Evolutionary conservation across 2,797 vertebrate genomes (phyloP).

Genomic region (Monodelphis domestica): DNA sequence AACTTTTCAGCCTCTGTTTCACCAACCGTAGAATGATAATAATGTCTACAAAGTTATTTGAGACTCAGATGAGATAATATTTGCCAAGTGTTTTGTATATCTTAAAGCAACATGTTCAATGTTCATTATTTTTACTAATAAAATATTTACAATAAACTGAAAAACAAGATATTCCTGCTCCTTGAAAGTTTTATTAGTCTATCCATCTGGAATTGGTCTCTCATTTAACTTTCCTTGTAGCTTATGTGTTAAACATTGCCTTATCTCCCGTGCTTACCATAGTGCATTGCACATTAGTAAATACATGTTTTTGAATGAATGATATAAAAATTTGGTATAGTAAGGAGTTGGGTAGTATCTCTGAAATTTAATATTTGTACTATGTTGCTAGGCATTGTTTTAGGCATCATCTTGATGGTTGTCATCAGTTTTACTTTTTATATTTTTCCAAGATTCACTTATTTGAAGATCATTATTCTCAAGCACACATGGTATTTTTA

Average conservation of each 20-base stretch:
- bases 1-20: neutral
- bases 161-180: neutral
- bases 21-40: neutral
- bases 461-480: slow-evolving; percentile 79
- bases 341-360: slow-evolving; percentile 14
- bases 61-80: neutral
- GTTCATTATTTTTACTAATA: neutral
- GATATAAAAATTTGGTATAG: slow-evolving; percentile 13
- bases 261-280: neutral
- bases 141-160: neutral
- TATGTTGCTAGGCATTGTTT: slow-evolving; percentile 57
- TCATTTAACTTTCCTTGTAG: neutral
- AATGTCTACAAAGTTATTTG: neutral
- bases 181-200: neutral
- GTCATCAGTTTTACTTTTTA: slow-evolving; percentile 70
- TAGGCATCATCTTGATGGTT: slow-evolving; percentile 20
- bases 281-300: neutral
- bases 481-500: slow-evolving; percentile 75
- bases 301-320: neutral
- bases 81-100: neutral
- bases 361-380: slow-evolving; percentile 51
- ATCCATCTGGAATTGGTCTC: neutral
- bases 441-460: slow-evolving; percentile 73
- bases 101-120: neutral
- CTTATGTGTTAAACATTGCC: neutral